Evolutionary conservation across 2,113 vertebrate genomes (phyloP), one percentile per base, ranked within the genome.

Genomic region (human): DNA sequence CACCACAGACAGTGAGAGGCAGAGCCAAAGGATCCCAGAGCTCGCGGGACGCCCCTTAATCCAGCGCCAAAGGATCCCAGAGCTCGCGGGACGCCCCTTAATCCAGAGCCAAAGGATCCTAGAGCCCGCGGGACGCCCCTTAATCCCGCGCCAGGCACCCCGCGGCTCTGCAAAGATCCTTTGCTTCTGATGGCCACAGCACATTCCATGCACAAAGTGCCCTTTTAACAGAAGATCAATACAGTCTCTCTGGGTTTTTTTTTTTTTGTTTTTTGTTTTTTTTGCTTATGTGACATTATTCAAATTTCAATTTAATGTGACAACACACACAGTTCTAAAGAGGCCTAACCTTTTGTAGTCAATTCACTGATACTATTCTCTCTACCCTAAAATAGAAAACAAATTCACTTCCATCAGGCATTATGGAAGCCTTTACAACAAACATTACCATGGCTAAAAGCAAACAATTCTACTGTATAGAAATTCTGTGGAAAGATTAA

Each of bases 1-100:
- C 96, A 90, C 87, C 48, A 8, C 17, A 57, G 22, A 86, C 61
- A 43, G 98, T 96, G 98, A 97, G 95, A 93, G 97, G 97, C 98
- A 98, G 90, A 98, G 98, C 84, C 98, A 97, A 97, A 98, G 97
- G 95, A 96, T 95, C 98, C 97, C 96, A 94, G 88, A 97, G 94
- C 90, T 93, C 91, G 66, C 55, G 87, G 95, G 96, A 57, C 38
- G 30, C 82, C 22, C 52, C 48, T 84, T 22, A 25, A 5, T 14
- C 89, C 80, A 96, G 88, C 38, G 83, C 82, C 98, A 97, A 97
- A 98, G 97, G 95, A 96, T 95, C 98, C 97, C 96, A 94, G 88
- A 97, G 94, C 90, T 92, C 90, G 70, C 55, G 87, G 95, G 96
- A 57, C n/a, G 32, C 82, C 17, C 52, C 48, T 84, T 20, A 25